Conservation (phyloP, 2,113 vertebrate genomes). For the Meriones unguiculatus region DNA sequence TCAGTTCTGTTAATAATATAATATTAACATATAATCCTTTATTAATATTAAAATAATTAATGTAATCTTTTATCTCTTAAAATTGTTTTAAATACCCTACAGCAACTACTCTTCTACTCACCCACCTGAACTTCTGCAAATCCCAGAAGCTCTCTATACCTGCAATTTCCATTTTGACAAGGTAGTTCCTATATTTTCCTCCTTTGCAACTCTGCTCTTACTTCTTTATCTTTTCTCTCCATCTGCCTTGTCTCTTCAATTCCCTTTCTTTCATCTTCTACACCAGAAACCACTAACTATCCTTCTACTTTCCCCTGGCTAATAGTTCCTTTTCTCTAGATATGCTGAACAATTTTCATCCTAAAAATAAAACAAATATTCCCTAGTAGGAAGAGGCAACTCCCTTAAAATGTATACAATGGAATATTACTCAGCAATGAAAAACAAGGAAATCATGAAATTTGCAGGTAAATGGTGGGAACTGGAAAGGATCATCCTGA, state of each 20-base stretch:
- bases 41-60: no score
- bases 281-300: neutral
- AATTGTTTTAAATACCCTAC: neutral
- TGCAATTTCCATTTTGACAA: neutral
- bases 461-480: no score
- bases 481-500: no score
- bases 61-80: neutral
- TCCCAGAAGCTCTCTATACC: neutral
- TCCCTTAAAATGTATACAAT: neutral
- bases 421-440: no score
- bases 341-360: neutral
- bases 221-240: neutral
- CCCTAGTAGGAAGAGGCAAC: fast-evolving
- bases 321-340: neutral
- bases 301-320: neutral
- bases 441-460: no score
- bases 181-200: neutral
- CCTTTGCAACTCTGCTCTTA: neutral
- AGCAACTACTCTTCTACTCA: neutral
- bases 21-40: no score
- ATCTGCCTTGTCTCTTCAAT: neutral
- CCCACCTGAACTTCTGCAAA: neutral
- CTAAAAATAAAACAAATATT: neutral
- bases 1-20: neutral
- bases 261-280: neutral